phyloP scores from a whole-genome alignment of 2,113 vertebrate species.

The Naja naja region DNA sequence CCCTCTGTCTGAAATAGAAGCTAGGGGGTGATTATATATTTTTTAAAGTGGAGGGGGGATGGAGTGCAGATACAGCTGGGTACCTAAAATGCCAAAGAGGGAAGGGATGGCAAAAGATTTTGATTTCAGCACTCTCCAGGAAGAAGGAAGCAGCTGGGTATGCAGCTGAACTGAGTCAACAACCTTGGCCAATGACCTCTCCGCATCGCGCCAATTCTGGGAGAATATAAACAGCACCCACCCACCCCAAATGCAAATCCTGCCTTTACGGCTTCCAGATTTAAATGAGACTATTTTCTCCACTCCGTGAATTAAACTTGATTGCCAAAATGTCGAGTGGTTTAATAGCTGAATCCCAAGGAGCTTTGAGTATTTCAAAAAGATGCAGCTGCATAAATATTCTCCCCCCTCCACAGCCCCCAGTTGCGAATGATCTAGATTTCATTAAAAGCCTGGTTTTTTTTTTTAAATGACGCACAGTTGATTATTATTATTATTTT shows the following conservation, averaged over 20 bases:
- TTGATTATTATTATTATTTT: too few relatives aligned
- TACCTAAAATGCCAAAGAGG: background rate
- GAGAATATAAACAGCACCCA: background rate
- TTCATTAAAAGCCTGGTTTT: background rate
- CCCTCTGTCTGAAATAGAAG: background rate
- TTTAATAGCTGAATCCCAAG: background rate
- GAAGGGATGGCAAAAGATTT: background rate
- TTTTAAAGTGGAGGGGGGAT: background rate
- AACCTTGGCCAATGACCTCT: background rate
- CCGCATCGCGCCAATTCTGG: background rate
- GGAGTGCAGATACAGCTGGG: background rate
- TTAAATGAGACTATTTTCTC: background rate
- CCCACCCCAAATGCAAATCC: background rate
- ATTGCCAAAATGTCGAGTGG: background rate
- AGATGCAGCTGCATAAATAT: background rate
- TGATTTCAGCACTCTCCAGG: background rate
- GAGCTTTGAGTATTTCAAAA: background rate
- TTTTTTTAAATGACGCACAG: background rate
- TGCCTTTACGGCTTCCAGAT: background rate
- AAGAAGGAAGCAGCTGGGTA: background rate
- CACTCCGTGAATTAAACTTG: background rate
- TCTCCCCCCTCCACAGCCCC: fast-evolving
- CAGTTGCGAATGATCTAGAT: background rate
- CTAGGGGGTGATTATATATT: background rate
- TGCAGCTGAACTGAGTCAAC: background rate